phyloP scores from a whole-genome alignment of 2,888 invertebrate species.

The Branchellion lobata region DNA sequence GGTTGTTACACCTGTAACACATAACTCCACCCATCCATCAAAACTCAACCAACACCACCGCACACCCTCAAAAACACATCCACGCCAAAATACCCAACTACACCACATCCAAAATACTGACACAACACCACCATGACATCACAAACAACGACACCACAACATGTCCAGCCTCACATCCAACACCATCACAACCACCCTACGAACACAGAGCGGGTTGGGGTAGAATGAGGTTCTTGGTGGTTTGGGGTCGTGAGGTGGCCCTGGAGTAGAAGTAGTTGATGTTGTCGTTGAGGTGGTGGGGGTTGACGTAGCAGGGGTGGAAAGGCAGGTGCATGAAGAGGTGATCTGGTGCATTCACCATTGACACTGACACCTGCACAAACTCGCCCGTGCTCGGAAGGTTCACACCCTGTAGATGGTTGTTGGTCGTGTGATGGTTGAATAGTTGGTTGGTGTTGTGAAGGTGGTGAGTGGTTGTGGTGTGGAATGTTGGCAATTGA shows the following conservation, averaged over 20 bases:
- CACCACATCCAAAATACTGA: too few species aligned
- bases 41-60: too few species aligned
- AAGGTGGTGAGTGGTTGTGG: constrained; percentile 61
- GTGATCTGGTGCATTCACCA: constrained; percentile 65
- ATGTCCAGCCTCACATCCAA: too few species aligned
- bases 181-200: too few species aligned
- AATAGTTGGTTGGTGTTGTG: constrained; percentile 72
- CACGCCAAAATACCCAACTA: too few species aligned
- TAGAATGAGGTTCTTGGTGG: neutral
- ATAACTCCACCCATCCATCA: too few species aligned
- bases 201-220: neutral
- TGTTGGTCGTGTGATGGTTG: constrained; percentile 10
- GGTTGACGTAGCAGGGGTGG: constrained; percentile 85
- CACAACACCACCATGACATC: too few species aligned
- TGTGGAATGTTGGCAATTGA: too few species aligned
- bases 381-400: neutral
- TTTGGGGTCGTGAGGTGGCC: neutral
- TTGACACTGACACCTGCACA: neutral
- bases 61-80: too few species aligned
- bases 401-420: constrained; percentile 5
- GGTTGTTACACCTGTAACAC: too few species aligned
- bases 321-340: constrained; percentile 92
- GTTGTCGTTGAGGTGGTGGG: neutral
- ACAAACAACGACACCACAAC: too few species aligned
- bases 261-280: neutral